These are phyloP conservation scores for Antidorcas marsupialis DNA, from an alignment of 2,113 vertebrate genomes.

Conservation along the genomic window DNA sequence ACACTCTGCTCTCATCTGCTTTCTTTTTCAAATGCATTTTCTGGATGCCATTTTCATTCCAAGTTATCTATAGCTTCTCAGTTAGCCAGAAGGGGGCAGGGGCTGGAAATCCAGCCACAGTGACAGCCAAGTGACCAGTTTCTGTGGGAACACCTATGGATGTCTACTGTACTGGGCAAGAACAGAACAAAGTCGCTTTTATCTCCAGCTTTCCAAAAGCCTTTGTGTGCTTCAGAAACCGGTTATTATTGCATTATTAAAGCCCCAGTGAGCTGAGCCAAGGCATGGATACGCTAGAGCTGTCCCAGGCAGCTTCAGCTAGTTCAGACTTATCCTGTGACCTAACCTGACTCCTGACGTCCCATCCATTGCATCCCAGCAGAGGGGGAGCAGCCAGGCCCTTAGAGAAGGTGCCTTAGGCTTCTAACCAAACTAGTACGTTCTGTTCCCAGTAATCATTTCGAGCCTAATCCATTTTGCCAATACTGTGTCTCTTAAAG, in stretches of 20 bases:
- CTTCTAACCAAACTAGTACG: constrained; percentile 69
- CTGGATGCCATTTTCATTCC: not conserved
- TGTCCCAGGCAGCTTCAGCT: constrained; percentile 72
- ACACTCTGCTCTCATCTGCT: not conserved
- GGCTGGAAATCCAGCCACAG: not conserved
- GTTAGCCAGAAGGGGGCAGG: not conserved
- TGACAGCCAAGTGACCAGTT: not conserved
- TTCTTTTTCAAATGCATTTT: not conserved
- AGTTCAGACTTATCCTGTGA: constrained; percentile 67
- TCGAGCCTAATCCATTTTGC: constrained; percentile 56
- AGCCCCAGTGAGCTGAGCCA: constrained; percentile 71
- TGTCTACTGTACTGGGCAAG: not conserved
- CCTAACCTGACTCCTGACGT: constrained; percentile 66
- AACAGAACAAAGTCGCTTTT: constrained; percentile 64
- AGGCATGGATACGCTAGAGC: constrained; percentile 58
- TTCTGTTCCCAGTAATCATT: constrained; percentile 59
- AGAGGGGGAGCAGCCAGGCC: constrained; percentile 5
- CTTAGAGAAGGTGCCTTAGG: constrained; percentile 39
- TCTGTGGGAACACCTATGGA: constrained; percentile 61
- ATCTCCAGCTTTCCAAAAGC: constrained; percentile 70
- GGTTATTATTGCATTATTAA: constrained; percentile 72
- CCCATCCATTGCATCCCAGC: not conserved
- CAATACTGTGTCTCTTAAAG: constrained; percentile 55
- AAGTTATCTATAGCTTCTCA: not conserved
- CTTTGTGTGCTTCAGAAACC: constrained; percentile 59